Percentiles rank a stretch among this genome's conserved stretches.
Evolutionary conservation across 2,797 vertebrate species (phyloP).

Genomic region (Sardinella longiceps): DNA sequence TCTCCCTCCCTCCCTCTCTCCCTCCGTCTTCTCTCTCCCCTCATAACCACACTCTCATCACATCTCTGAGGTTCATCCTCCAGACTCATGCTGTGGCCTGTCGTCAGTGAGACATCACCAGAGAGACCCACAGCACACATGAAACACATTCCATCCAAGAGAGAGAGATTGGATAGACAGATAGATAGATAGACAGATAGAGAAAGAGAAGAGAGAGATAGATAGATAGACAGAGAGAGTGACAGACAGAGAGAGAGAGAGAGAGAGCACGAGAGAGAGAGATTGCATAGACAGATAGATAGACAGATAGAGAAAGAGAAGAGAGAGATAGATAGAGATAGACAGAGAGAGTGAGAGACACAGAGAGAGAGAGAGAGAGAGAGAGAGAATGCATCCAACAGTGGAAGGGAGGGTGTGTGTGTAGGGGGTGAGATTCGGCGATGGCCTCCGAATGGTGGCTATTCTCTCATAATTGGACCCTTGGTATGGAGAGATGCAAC

Average conservation of each 20-base stretch:
- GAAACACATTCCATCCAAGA: conserved; percentile 38
- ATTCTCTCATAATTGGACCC: conserved; percentile 65
- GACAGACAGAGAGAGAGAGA: background rate
- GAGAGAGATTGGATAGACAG: too few relatives aligned
- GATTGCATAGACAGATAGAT: background rate
- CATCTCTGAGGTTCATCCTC: conserved; percentile 16
- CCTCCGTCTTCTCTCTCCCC: background rate
- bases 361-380: background rate
- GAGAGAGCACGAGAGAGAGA: background rate
- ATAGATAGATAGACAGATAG: too few relatives aligned
- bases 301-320: background rate
- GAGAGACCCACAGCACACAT: conserved; percentile 14
- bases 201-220: background rate
- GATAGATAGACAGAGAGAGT: background rate
- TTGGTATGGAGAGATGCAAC: conserved; percentile 45
- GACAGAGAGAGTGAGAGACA: background rate
- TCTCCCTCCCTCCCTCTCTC: background rate
- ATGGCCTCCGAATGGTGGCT: conserved; percentile 60
- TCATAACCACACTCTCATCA: background rate
- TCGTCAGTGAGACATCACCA: conserved; percentile 33
- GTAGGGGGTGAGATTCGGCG: conserved; percentile 37
- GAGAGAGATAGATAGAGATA: background rate
- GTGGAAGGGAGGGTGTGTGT: background rate
- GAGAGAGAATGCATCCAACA: background rate
- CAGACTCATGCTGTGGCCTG: conserved; percentile 26